Percentiles rank a stretch among this genome's conserved stretches.
phyloP scores from a whole-genome alignment of 2,888 invertebrate species.

The Pseudeuparius sepicola region DNA sequence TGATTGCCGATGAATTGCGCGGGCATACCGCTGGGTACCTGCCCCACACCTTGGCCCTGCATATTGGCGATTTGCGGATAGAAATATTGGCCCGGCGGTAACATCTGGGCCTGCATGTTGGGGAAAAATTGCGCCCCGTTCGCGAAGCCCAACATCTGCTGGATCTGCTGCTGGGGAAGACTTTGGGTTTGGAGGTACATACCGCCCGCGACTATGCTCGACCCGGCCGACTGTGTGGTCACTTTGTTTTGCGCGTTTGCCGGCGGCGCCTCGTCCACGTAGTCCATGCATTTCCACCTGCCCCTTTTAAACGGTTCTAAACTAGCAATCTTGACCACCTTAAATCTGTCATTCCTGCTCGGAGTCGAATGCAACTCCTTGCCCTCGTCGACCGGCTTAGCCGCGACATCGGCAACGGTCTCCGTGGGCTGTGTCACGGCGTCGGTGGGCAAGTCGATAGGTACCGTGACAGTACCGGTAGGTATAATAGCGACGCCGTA shows the following conservation, averaged over 20 bases:
- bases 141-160: slow-evolving; percentile 37
- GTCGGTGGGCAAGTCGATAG: slow-evolving; percentile 34
- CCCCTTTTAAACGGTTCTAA: slow-evolving; percentile 66
- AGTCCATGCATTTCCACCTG: slow-evolving; percentile 70
- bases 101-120: slow-evolving; percentile 35
- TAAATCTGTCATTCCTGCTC: slow-evolving; percentile 53
- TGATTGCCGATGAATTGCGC: slow-evolving; percentile 34
- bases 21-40: slow-evolving; percentile 32
- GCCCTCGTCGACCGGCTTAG: slow-evolving; percentile 39
- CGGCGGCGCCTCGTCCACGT: slow-evolving; percentile 52
- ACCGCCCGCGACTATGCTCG: slow-evolving; percentile 28
- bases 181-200: slow-evolving; percentile 39
- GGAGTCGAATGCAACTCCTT: slow-evolving; percentile 46
- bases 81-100: slow-evolving; percentile 37
- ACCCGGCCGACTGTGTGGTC: slow-evolving; percentile 31
- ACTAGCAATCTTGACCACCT: slow-evolving; percentile 70
- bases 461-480: slow-evolving; percentile 25
- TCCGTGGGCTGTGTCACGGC: slow-evolving; percentile 21
- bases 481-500: slow-evolving; percentile 53
- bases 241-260: slow-evolving; percentile 25
- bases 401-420: slow-evolving; percentile 25
- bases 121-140: slow-evolving; percentile 31
- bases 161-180: slow-evolving; percentile 40
- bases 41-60: slow-evolving; percentile 34
- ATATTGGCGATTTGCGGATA: slow-evolving; percentile 36